Percentiles rank a stretch among this genome's conserved stretches.
Conservation (phyloP, 2,113 vertebrate species). For the Ariopsis seemanni region DNA sequence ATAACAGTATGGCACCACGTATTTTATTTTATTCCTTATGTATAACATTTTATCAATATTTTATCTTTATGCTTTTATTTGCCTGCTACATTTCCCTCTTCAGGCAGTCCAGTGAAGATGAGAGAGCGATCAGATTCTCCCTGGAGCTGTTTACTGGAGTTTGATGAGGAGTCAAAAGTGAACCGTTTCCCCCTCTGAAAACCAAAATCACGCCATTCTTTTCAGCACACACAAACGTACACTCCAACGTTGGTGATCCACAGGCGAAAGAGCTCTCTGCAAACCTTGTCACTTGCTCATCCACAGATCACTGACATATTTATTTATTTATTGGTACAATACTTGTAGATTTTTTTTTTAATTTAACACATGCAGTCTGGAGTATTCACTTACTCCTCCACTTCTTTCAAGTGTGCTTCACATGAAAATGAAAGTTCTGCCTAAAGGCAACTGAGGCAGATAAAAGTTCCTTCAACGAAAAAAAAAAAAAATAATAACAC, state of each 20-base stretch:
- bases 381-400: slow-evolving; percentile 72
- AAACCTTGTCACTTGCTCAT: slow-evolving; percentile 39
- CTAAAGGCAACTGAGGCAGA: slow-evolving; percentile 61
- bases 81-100: slow-evolving; percentile 42
- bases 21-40: slow-evolving; percentile 10
- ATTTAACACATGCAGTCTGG: slow-evolving; percentile 62
- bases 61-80: slow-evolving; percentile 47
- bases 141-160: slow-evolving; percentile 55
- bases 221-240: slow-evolving; percentile 12
- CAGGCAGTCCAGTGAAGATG: slow-evolving; percentile 48
- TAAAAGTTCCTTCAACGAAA: slow-evolving; percentile 49
- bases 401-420: slow-evolving; percentile 71
- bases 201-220: slow-evolving; percentile 38
- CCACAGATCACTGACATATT: slow-evolving; percentile 26
- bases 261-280: slow-evolving; percentile 1
- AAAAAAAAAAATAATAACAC: slow-evolving; percentile 29
- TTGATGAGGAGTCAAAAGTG: slow-evolving; percentile 51
- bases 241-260: slow-evolving; percentile 29
- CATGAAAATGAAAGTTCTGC: slow-evolving; percentile 73
- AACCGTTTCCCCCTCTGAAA: slow-evolving; percentile 47
- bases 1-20: not conserved
- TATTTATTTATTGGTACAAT: slow-evolving; percentile 37
- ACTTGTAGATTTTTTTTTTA: slow-evolving; percentile 62
- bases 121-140: slow-evolving; percentile 45
- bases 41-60: slow-evolving; percentile 27